A percentile compares a stretch with the other conserved stretches of the same genome.
Evolutionary conservation across 2,888 invertebrate genomes (phyloP).

Genomic region (Apamea monoglypha): DNA sequence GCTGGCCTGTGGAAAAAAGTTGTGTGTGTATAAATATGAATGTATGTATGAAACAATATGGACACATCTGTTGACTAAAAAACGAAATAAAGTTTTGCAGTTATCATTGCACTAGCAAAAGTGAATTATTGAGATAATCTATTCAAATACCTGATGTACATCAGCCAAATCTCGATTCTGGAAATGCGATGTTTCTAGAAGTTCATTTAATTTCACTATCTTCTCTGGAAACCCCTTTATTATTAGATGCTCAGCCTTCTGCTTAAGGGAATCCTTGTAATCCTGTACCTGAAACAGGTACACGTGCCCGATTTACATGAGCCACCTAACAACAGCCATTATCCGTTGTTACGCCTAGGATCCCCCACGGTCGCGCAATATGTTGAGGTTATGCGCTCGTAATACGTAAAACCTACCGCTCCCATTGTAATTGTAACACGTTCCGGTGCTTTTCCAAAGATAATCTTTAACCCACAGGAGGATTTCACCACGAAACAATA

Average conservation of each 20-base stretch:
- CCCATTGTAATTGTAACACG: constrained; percentile 64
- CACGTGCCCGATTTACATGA: constrained; percentile 63
- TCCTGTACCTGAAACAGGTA: constrained; percentile 93
- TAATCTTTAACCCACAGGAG: constrained; percentile 16
- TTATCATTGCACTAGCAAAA: background rate
- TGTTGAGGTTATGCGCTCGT: constrained; percentile 79
- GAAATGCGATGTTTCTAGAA: constrained; percentile 95
- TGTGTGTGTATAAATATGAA: background rate
- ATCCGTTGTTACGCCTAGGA: constrained; percentile 56
- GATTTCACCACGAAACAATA: constrained; percentile 37
- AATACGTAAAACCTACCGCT: constrained; percentile 69
- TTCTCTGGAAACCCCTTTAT: constrained; percentile 98
- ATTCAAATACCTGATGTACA: constrained; percentile 92
- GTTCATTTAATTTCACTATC: constrained; percentile 96
- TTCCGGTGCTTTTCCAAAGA: constrained; percentile 30
- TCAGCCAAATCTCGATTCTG: constrained; percentile 94
- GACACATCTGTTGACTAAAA: background rate
- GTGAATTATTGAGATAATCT: background rate
- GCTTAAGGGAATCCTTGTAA: constrained; percentile 96
- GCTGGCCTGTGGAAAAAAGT: background rate
- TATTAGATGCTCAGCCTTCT: constrained; percentile 96
- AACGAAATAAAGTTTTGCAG: background rate
- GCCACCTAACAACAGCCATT: constrained; percentile 68
- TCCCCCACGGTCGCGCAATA: constrained; percentile 69
- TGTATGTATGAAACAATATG: background rate